Evolutionary conservation across 2,888 invertebrate genomes (phyloP).

Genomic region (Macaria liturata): DNA sequence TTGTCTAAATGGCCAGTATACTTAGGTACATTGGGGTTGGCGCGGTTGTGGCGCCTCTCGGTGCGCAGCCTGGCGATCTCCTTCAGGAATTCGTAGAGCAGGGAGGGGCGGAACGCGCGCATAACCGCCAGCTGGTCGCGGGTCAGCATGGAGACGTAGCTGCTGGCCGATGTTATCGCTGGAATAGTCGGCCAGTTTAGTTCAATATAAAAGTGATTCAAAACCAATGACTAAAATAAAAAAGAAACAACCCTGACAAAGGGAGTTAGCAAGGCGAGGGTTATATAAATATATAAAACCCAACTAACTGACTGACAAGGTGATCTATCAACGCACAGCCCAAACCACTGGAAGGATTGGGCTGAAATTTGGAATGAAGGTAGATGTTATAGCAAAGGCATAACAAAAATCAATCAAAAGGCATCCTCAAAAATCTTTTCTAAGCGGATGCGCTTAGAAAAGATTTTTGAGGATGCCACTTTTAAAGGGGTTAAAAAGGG

Average conservation of each 20-base stretch:
- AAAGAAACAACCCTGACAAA: neutral
- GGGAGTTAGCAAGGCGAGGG: neutral
- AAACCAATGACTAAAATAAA: neutral
- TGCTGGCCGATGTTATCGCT: constrained; percentile 72
- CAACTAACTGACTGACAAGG: neutral
- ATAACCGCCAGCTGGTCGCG: constrained; percentile 69
- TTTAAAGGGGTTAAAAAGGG: too few relatives aligned
- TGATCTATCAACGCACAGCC: too few relatives aligned
- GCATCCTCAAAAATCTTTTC: too few relatives aligned
- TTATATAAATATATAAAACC: neutral
- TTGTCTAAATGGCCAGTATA: neutral
- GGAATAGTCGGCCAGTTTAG: constrained; percentile 2
- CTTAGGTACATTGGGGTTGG: constrained; percentile 67
- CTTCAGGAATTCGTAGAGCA: constrained; percentile 69
- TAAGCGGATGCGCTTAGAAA: too few relatives aligned
- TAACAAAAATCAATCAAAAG: too few relatives aligned
- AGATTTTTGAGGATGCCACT: too few relatives aligned
- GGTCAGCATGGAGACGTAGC: constrained; percentile 72
- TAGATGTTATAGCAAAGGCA: too few relatives aligned
- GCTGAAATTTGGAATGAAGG: too few relatives aligned
- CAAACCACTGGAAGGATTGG: too few relatives aligned
- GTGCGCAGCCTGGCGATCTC: constrained; percentile 68
- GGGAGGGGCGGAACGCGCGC: constrained; percentile 65
- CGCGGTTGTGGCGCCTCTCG: constrained; percentile 66
- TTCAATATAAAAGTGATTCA: neutral